Percentiles rank a stretch among this genome's conserved stretches.
Evolutionary conservation across 2,797 vertebrate species (phyloP).

Genomic region (Poecilia gillii): DNA sequence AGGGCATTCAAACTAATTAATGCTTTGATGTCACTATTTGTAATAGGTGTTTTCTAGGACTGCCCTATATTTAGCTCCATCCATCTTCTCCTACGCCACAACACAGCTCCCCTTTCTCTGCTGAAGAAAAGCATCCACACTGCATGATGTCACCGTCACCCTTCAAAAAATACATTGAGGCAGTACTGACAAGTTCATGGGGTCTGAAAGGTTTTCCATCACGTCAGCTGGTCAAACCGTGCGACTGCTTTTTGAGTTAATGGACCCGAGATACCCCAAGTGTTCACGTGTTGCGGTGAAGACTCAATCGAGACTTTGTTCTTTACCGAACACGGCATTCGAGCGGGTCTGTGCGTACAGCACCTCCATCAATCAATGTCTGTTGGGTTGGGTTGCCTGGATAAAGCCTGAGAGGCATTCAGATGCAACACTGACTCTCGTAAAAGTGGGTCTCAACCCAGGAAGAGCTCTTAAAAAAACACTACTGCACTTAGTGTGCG

Average conservation of each 20-base stretch:
- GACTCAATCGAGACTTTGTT: conserved; percentile 38
- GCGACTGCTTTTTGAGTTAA: conserved; percentile 26
- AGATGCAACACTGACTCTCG: conserved; percentile 73
- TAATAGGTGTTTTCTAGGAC: not conserved
- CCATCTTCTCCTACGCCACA: not conserved
- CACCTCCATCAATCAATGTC: conserved; percentile 70
- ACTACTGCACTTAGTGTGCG: conserved; percentile 62
- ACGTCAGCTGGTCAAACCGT: conserved; percentile 32
- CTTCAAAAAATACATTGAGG: not conserved
- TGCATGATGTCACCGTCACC: not conserved
- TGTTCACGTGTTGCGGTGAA: conserved; percentile 1
- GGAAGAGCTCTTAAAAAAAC: conserved; percentile 66
- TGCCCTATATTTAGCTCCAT: not conserved
- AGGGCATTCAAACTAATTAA: no score
- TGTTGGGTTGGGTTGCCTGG: conserved; percentile 65
- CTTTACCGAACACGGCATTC: conserved; percentile 44
- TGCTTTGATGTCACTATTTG: not conserved
- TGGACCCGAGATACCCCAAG: not conserved
- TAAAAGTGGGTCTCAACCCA: conserved; percentile 71
- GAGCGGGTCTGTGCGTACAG: conserved; percentile 60
- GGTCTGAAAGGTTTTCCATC: conserved; percentile 23
- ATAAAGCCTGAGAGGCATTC: conserved; percentile 52
- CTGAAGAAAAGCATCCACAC: not conserved
- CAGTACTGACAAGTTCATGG: not conserved
- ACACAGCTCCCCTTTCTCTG: not conserved